Evolutionary conservation across 2,797 vertebrate species (phyloP), one percentile per base, ranked within the genome.

Genomic region (Emydoidea blandingii): DNA sequence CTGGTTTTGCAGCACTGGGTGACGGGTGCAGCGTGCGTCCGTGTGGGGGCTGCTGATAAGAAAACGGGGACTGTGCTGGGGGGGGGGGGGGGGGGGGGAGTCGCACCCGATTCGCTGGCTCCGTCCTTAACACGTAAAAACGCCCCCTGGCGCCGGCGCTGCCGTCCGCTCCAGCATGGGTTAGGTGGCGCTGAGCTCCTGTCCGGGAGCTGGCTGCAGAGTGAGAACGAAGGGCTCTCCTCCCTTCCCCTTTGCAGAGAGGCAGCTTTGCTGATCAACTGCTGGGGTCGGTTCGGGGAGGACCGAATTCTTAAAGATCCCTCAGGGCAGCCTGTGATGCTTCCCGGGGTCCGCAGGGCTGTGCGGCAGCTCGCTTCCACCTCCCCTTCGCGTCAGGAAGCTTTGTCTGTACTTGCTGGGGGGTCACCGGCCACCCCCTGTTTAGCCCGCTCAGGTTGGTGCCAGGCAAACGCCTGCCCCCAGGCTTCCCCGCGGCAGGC

Each of bases 51-150:
- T 31, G 57, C 31, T 62, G 59, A 21, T 72, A 10, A 21, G n/a
- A 65, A 68, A n/a, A 68, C 18, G 3, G 19, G 68, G n/a, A 25
- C n/a, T 12, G 21, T 23, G 68, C n/a, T 19, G 9, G 19, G 10
- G n/a, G 4, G 65, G 59, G 0, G 1, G 9, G 19, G 10, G n/a
- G 4, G 65, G 59, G 0, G 1, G 68, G 37, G 21, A 6, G 19
- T 72, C 3, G 2, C 68, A 23, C 21, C 21, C 5, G 10, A 23
- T 10, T 41, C 6, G 3, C 68, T 41, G 37, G 68, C 19, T 25
- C 37, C 5, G 10, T 37, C n/a, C 68, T 41, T 21, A 41, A 11
- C n/a, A 72, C 3, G 9, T 15, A 11, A 21, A 72, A 37, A 37
- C 5, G 3, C n/a, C 65, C 16, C 34, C 34, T 8, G 12, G 56